Conservation (phyloP, 2,888 invertebrate species). For the Loripinus fragilis region DNA sequence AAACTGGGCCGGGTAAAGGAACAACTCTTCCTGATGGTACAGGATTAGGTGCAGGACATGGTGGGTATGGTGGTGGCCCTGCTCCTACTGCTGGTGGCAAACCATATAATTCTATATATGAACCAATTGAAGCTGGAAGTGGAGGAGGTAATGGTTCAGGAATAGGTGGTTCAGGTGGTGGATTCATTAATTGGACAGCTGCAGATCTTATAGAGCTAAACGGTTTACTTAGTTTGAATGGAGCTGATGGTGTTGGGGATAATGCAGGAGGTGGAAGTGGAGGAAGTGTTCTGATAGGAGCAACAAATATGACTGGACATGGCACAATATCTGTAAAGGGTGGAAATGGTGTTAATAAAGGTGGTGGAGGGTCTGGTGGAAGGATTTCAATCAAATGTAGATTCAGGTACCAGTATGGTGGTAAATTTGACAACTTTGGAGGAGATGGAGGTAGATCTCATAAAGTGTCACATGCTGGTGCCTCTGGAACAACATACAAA, state of each 20-base stretch:
- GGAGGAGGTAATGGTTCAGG: conserved; percentile 69
- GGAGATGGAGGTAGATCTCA: conserved; percentile 61
- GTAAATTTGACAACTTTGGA: conserved; percentile 71
- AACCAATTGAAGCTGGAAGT: conserved; percentile 66
- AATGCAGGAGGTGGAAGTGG: conserved; percentile 75
- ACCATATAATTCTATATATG: conserved; percentile 70
- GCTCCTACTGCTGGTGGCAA: conserved; percentile 62
- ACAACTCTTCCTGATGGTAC: conserved; percentile 48
- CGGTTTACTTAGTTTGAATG: conserved; percentile 67
- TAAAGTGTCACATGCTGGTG: conserved; percentile 63
- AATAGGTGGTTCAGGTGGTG: conserved; percentile 73
- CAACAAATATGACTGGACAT: conserved; percentile 74
- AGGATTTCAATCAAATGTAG: conserved; percentile 70
- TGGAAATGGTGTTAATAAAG: conserved; percentile 66
- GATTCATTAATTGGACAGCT: conserved; percentile 67
- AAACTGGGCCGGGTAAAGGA: conserved; percentile 67
- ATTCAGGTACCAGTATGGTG: conserved; percentile 72
- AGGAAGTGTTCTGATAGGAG: conserved; percentile 66
- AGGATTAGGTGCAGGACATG: conserved; percentile 71
- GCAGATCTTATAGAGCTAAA: conserved; percentile 70
- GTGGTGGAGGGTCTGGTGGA: conserved; percentile 74
- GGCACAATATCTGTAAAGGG: conserved; percentile 71
- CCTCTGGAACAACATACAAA: conserved; percentile 74
- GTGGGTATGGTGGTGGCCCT: conserved; percentile 70
- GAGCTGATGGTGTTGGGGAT: conserved; percentile 57